Percentiles rank a stretch among this genome's conserved stretches.
Evolutionary conservation across 2,888 invertebrate species (phyloP).

Genomic region (Nudaria mundana): DNA sequence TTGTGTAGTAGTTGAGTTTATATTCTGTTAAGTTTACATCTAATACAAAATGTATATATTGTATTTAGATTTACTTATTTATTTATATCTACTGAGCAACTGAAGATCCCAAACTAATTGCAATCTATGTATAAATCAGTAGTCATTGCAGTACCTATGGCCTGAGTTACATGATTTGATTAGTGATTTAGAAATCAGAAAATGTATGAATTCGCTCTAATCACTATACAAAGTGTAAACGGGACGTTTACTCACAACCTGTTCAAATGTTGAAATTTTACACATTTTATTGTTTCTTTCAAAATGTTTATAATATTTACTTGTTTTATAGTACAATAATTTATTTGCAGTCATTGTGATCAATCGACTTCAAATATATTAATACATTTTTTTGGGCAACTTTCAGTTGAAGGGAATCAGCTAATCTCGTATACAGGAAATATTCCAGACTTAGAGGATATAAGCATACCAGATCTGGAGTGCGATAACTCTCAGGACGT

Average conservation of each 20-base stretch:
- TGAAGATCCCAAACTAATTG: too few species aligned
- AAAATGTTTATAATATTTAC: constrained; percentile 12
- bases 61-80: background rate
- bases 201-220: too few species aligned
- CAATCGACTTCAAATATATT: constrained; percentile 21
- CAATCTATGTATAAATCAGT: too few species aligned
- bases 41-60: background rate
- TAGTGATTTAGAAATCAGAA: too few species aligned
- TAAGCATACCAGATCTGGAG: constrained; percentile 66
- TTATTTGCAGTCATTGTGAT: constrained; percentile 23
- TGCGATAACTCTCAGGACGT: constrained; percentile 57
- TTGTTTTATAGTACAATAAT: constrained; percentile 10
- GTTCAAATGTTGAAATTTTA: too few species aligned
- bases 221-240: too few species aligned
- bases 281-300: too few species aligned
- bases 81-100: too few species aligned
- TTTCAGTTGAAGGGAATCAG: constrained; percentile 80
- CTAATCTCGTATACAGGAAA: constrained; percentile 79
- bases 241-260: too few species aligned
- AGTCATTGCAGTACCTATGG: too few species aligned
- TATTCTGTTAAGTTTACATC: background rate
- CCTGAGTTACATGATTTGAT: too few species aligned
- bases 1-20: background rate
- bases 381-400: constrained; percentile 45
- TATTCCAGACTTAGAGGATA: constrained; percentile 79